These are phyloP conservation scores for Calephelis virginiensis DNA, from an alignment of 1,140 invertebrate genomes.

Conservation along the genomic window DNA sequence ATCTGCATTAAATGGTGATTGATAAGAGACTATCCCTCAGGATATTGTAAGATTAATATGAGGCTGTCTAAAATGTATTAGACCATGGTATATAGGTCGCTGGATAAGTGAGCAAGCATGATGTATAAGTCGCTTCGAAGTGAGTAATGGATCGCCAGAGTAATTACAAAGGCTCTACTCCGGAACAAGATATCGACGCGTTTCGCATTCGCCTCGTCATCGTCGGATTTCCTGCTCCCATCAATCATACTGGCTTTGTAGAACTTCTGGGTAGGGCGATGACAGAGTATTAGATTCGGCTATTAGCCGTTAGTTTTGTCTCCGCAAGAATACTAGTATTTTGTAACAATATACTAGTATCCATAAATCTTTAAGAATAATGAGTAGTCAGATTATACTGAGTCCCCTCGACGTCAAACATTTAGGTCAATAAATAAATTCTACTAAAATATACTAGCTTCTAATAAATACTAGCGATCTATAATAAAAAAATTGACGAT, in stretches of 20 bases:
- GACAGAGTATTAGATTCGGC: slow-evolving; percentile 5
- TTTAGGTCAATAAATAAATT: no score
- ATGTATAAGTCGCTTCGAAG: background rate
- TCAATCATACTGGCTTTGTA: slow-evolving; percentile 1
- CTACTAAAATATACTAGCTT: no score
- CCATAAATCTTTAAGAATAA: no score
- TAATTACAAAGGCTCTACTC: background rate
- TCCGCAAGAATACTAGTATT: no score
- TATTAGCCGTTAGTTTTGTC: background rate
- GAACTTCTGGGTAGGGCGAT: background rate
- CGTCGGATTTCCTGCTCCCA: slow-evolving; percentile 8
- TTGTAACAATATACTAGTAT: no score
- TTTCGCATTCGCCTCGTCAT: background rate
- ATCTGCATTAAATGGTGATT: no score
- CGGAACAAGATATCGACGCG: slow-evolving; percentile 9
- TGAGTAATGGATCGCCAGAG: slow-evolving; percentile 6
- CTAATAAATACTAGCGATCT: no score
- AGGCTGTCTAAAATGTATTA: slow-evolving; percentile 1
- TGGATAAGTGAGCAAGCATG: background rate
- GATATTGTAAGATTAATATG: no score
- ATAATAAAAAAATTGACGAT: no score
- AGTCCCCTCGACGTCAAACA: no score
- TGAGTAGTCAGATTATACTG: no score
- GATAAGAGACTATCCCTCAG: no score
- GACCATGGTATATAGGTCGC: background rate